Percentiles rank a stretch among this genome's conserved stretches.
These are phyloP conservation scores for Pollachius pollachius DNA, from an alignment of 2,113 vertebrate genomes.

Conservation along the genomic window DNA sequence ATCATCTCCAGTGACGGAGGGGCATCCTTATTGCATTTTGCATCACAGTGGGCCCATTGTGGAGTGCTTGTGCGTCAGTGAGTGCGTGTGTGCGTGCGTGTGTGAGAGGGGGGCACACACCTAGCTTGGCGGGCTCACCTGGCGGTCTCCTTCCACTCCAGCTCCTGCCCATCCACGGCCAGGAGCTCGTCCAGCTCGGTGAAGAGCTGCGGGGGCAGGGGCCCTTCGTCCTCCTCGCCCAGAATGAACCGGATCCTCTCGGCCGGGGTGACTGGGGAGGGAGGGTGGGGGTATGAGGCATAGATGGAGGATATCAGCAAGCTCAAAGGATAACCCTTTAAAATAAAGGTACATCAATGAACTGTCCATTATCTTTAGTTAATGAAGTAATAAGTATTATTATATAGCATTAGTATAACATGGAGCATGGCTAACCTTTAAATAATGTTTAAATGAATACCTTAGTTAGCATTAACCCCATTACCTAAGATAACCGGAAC, in stretches of 20 bases:
- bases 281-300: conserved; percentile 68
- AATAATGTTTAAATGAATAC: no score
- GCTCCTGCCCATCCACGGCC: conserved; percentile 90
- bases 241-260: conserved; percentile 96
- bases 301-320: not conserved
- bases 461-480: no score
- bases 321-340: no score
- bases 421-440: no score
- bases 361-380: no score
- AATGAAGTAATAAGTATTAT: no score
- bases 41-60: not conserved
- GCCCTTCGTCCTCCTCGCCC: conserved; percentile 94
- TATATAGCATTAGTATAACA: no score
- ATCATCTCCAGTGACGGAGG: no score
- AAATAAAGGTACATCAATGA: no score
- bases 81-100: not conserved
- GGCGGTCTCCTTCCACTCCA: conserved; percentile 98
- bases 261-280: conserved; percentile 85
- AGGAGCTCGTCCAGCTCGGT: conserved; percentile 95
- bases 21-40: not conserved
- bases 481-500: no score
- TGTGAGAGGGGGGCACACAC: no score
- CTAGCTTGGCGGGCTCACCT: conserved; percentile 74
- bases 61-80: conserved; percentile 1
- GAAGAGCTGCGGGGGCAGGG: conserved; percentile 93